Percentiles rank a stretch among this genome's conserved stretches.
Evolutionary conservation across 2,888 invertebrate species (phyloP).

Genomic region (Palloptera scutellata): DNA sequence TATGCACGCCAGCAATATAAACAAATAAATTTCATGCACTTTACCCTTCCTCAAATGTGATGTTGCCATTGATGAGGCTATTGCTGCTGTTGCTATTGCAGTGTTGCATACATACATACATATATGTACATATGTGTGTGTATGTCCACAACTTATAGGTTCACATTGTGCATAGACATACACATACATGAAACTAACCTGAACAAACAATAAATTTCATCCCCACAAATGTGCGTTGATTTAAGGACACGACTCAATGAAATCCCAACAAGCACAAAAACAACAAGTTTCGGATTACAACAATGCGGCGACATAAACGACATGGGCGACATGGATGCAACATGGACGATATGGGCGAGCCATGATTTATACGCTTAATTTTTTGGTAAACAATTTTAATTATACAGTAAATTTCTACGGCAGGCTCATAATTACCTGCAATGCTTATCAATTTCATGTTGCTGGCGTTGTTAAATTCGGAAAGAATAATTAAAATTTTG

Average conservation of each 20-base stretch:
- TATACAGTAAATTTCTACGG: conserved; percentile 36
- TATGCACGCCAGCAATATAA: conserved; percentile 24
- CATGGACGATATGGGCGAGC: neutral
- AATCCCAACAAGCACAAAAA: conserved; percentile 30
- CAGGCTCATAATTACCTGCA: conserved; percentile 32
- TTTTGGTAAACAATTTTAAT: conserved; percentile 37
- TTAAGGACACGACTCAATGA: conserved; percentile 52
- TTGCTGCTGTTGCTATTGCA: neutral
- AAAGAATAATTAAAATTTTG: too few relatives aligned
- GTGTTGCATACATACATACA: conserved; percentile 46
- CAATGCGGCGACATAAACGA: conserved; percentile 15
- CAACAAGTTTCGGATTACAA: conserved; percentile 27
- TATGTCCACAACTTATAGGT: conserved; percentile 26
- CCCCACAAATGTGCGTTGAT: conserved; percentile 55
- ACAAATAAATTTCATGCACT: conserved; percentile 20
- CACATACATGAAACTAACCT: conserved; percentile 29
- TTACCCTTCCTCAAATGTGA: neutral
- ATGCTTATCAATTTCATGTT: conserved; percentile 16
- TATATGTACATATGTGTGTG: conserved; percentile 4
- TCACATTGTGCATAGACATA: conserved; percentile 40
- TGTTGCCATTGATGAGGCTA: neutral
- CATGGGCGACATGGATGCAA: neutral
- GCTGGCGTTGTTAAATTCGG: too few relatives aligned
- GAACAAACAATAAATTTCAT: conserved; percentile 49
- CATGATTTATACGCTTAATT: conserved; percentile 30